Evolutionary conservation across 2,797 vertebrate genomes (phyloP).

Genomic region (Sphenopsis melanotis): DNA sequence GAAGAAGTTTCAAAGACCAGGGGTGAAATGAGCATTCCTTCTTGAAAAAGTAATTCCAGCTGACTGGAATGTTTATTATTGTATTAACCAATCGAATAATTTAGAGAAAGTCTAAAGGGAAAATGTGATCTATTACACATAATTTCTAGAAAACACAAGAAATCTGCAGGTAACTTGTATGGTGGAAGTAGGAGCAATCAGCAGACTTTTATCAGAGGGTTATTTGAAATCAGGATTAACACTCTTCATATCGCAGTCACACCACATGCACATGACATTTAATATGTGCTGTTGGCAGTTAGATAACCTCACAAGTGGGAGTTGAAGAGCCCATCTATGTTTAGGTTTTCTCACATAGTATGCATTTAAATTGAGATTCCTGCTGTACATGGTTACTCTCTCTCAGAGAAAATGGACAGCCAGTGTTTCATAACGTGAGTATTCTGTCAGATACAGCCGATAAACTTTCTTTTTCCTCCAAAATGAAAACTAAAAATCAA

Average conservation of each 20-base stretch:
- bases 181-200: background rate
- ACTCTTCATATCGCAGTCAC: background rate
- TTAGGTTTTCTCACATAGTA: constrained; percentile 2
- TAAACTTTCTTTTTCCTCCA: background rate
- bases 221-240: constrained; percentile 34
- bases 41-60: background rate
- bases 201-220: background rate
- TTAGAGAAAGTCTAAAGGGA: background rate
- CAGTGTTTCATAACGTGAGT: background rate
- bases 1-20: background rate
- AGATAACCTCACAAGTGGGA: constrained; percentile 49
- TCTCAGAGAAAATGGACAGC: background rate
- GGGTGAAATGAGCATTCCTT: background rate
- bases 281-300: constrained; percentile 37
- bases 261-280: constrained; percentile 14
- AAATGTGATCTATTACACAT: background rate
- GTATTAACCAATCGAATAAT: background rate
- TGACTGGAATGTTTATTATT: background rate
- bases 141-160: background rate
- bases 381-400: background rate
- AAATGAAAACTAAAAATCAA: background rate
- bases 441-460: background rate
- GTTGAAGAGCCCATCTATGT: constrained; percentile 19
- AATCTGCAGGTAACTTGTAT: background rate
- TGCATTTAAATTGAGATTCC: background rate